Evolutionary conservation across 1,140 invertebrate genomes (phyloP), one percentile per base, ranked within the genome.

Genomic region (Drosophila funebris): DNA sequence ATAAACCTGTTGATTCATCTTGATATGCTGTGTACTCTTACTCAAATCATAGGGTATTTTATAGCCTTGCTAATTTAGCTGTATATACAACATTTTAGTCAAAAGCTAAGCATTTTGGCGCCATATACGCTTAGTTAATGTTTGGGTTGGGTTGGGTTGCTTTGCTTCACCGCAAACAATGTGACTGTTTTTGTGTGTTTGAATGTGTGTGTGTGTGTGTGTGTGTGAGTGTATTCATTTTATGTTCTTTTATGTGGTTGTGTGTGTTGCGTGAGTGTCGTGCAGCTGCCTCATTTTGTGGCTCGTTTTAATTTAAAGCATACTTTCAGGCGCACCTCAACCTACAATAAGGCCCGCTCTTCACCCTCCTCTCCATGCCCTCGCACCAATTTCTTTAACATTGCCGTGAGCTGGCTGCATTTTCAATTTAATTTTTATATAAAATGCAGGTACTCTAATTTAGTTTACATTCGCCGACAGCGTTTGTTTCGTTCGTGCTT

Each of bases 251-350:
- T 48, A 20, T 24, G 14, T 61, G 46, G 27, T 13, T 18, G 53
- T 64, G 46, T 31, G 58, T 24, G 46, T 31, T 50, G 50, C 44
- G 68, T 57, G 44, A 37, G 57, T 60, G 63, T 74, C 77, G 74
- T 77, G 70, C 31, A 44, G 44, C 54, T 67, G 43, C 36, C 77
- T 74, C 75, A 70, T 80, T 77, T 79, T 57, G 63, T 18, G 39
- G 76, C 53, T 73, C 37, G 70, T 77, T 77, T 77, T 79, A 74
- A 74, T 77, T 74, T 74, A 66, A 77, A 77, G 43, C 64, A 70
- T 66, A 61, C 58, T 54, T 60, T 29, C 46, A 37, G 66, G 64
- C 71, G 58, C 64, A 63, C 39, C 31, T 53, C 18, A 36, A 50
- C 18, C 44, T 7, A 22, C 9, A 48, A 13, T 4, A 24, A 8